These are phyloP conservation scores for Hypsibius dujardini DNA, from an alignment of 1,140 invertebrate species.

Conservation along the genomic window DNA sequence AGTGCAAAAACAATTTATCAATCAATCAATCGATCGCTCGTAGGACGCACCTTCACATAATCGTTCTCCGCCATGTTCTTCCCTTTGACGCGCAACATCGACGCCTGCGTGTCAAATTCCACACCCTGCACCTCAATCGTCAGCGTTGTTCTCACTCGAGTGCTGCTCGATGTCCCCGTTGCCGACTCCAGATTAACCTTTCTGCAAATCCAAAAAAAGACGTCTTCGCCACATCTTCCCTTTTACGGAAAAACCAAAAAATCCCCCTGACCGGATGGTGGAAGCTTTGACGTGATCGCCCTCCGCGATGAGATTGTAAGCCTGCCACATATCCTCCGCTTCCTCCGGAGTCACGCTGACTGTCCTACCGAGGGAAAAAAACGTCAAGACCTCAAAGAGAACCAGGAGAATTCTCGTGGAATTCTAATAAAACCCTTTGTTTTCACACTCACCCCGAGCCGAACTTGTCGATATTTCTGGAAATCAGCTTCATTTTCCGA, in stretches of 20 bases:
- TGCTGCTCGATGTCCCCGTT: conserved; percentile 82
- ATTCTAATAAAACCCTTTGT: background rate
- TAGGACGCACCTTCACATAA: conserved; percentile 69
- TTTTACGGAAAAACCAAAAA: background rate
- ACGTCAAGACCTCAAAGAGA: conserved; percentile 19
- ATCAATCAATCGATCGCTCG: conserved; percentile 8
- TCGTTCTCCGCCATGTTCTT: conserved; percentile 92
- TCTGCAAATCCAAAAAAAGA: conserved; percentile 30
- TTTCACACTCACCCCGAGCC: conserved; percentile 35
- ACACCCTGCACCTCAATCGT: conserved; percentile 83
- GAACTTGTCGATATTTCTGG: conserved; percentile 53
- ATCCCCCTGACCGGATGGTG: conserved; percentile 56
- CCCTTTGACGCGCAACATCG: conserved; percentile 77
- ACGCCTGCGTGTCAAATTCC: conserved; percentile 93
- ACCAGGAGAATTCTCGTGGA: background rate
- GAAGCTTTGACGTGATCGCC: conserved; percentile 80
- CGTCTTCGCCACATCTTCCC: background rate
- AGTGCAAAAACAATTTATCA: background rate
- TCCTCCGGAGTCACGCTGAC: conserved; percentile 81
- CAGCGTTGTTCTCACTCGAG: conserved; percentile 69
- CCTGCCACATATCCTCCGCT: conserved; percentile 98
- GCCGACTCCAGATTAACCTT: conserved; percentile 72
- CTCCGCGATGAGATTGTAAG: conserved; percentile 79
- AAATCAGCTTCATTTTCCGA: conserved; percentile 50
- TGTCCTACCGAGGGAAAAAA: conserved; percentile 38